Conservation (phyloP, 2,113 vertebrate species). For the Tetrax tetrax region DNA sequence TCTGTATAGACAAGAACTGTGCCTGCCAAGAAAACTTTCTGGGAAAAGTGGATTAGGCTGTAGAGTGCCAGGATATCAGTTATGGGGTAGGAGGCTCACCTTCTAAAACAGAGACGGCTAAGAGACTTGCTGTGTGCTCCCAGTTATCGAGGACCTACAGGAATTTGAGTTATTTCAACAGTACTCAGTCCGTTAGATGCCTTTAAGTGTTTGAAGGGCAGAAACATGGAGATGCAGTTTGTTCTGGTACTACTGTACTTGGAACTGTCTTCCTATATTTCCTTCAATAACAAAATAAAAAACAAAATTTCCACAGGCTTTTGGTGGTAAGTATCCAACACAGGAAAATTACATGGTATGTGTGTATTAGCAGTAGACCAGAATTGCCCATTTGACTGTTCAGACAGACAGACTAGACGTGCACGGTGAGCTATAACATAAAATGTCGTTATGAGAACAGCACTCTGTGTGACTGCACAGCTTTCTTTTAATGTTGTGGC, state of each 20-base stretch:
- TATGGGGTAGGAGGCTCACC: background rate
- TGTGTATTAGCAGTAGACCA: background rate
- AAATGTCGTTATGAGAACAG: background rate
- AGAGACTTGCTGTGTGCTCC: background rate
- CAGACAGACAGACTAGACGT: background rate
- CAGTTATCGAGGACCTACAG: background rate
- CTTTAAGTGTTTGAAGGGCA: background rate
- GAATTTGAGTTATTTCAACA: background rate
- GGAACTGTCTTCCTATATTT: background rate
- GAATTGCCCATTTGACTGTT: background rate
- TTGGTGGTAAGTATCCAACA: slow-evolving; percentile 7
- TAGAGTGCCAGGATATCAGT: background rate
- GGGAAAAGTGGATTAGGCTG: background rate
- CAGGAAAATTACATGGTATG: background rate
- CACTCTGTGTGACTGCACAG: background rate
- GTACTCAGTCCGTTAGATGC: background rate
- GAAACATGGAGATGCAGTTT: background rate
- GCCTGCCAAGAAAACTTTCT: background rate
- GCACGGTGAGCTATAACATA: background rate
- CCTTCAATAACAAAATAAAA: background rate
- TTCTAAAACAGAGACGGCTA: background rate
- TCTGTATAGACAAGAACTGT: background rate
- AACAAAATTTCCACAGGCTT: background rate
- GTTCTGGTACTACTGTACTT: background rate
- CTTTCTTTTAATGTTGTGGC: slow-evolving; percentile 78